These are phyloP conservation scores for Clarias magur DNA, from an alignment of 2,113 vertebrate species.

Conservation along the genomic window DNA sequence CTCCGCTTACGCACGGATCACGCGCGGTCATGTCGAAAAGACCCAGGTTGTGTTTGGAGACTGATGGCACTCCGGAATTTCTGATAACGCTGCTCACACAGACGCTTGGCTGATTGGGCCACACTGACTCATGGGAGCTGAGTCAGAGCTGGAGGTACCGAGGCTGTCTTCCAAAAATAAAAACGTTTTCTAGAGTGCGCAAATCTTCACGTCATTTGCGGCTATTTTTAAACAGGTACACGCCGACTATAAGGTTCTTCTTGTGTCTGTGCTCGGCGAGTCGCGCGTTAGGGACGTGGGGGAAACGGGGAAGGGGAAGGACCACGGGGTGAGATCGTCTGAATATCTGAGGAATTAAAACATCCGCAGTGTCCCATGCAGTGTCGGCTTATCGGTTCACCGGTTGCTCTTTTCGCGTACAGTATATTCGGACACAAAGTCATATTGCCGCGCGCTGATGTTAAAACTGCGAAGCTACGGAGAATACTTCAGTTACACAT, in stretches of 20 bases:
- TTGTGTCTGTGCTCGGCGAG: not conserved
- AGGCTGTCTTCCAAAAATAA: not conserved
- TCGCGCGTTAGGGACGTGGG: too few relatives aligned
- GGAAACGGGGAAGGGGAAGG: not conserved
- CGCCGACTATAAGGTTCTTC: not conserved
- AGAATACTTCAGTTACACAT: not conserved
- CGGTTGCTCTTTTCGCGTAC: not conserved
- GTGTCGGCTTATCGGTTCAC: not conserved
- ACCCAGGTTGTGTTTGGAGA: not conserved
- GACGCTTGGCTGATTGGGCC: not conserved
- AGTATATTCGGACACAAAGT: not conserved
- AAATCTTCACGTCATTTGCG: not conserved
- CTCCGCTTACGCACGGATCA: not conserved
- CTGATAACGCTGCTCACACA: not conserved
- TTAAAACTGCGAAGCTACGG: not conserved
- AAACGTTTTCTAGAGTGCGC: not conserved
- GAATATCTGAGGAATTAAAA: not conserved
- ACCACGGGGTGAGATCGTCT: not conserved
- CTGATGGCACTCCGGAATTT: slow-evolving; percentile 8
- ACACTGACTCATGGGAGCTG: slow-evolving; percentile 25
- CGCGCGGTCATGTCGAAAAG: not conserved
- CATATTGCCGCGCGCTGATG: not conserved
- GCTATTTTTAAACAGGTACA: not conserved
- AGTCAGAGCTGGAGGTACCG: not conserved
- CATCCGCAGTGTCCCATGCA: not conserved